These are phyloP conservation scores for Eupithecia subfuscata DNA, from an alignment of 2,888 invertebrate genomes.

Conservation along the genomic window DNA sequence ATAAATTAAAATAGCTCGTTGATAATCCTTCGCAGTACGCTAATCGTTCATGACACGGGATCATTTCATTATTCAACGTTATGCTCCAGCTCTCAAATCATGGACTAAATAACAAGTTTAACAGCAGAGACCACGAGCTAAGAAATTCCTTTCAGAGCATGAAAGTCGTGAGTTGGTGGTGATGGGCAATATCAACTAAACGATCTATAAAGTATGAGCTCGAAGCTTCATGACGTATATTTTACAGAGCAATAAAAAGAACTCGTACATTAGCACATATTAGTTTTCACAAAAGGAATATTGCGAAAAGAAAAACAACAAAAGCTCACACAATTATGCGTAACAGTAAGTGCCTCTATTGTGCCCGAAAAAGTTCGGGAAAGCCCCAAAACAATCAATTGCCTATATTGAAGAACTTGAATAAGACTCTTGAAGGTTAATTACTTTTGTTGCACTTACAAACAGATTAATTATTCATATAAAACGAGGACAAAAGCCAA, in stretches of 20 bases:
- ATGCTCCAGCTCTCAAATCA: background rate
- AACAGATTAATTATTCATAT: constrained; percentile 44
- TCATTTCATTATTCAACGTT: background rate
- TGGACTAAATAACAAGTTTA: background rate
- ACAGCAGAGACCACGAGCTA: background rate
- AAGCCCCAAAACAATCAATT: constrained; percentile 43
- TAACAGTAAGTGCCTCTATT: constrained; percentile 41
- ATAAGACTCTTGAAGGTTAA: constrained; percentile 39
- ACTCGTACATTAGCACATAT: constrained; percentile 33
- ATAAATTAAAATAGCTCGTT: background rate
- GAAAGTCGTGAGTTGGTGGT: constrained; percentile 20
- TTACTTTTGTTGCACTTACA: constrained; percentile 45
- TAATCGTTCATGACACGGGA: background rate
- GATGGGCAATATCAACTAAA: constrained; percentile 58
- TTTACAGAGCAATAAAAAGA: constrained; percentile 58
- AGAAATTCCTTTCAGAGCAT: constrained; percentile 10
- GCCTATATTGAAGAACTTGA: constrained; percentile 37
- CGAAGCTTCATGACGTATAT: constrained; percentile 25
- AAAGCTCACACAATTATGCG: constrained; percentile 43
- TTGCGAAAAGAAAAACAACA: constrained; percentile 31
- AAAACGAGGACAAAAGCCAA: constrained; percentile 45
- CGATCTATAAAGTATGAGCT: constrained; percentile 52
- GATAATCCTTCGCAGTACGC: background rate
- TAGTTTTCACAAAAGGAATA: constrained; percentile 38
- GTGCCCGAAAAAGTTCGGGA: constrained; percentile 40